phyloP scores from a whole-genome alignment of 1,140 invertebrate species.

The Drosophila elegans region DNA sequence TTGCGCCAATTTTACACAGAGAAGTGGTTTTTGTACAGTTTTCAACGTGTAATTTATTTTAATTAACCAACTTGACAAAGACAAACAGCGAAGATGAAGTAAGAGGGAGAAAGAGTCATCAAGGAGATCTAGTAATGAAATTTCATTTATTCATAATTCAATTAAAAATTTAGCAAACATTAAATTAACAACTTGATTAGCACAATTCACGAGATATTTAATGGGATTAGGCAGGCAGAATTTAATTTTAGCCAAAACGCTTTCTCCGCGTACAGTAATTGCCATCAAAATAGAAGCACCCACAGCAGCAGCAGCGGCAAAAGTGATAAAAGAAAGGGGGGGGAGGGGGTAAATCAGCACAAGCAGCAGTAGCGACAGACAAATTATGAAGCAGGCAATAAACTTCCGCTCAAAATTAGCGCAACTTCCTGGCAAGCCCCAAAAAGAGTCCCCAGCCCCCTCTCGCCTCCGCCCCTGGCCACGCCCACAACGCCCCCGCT shows the following conservation, averaged over 20 bases:
- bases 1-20: slow-evolving; percentile 12
- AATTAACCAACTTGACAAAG: slow-evolving; percentile 64
- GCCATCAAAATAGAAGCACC: slow-evolving; percentile 53
- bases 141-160: slow-evolving; percentile 69
- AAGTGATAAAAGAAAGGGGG: slow-evolving; percentile 33
- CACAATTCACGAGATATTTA: slow-evolving; percentile 73
- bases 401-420: slow-evolving; percentile 76
- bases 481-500: slow-evolving; percentile 13
- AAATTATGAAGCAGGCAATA: slow-evolving; percentile 77
- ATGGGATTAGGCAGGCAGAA: slow-evolving; percentile 64
- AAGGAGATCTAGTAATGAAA: slow-evolving; percentile 20
- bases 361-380: slow-evolving; percentile 47
- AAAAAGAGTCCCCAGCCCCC: slow-evolving; percentile 41
- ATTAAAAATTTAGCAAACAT: slow-evolving; percentile 73
- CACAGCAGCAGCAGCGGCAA: slow-evolving; percentile 6
- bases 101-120: slow-evolving; percentile 1
- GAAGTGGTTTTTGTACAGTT: slow-evolving; percentile 33
- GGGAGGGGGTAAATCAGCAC: background rate
- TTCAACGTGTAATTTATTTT: slow-evolving; percentile 66
- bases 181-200: slow-evolving; percentile 74
- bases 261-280: slow-evolving; percentile 37
- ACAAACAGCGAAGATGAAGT: slow-evolving; percentile 38
- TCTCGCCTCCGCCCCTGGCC: background rate
- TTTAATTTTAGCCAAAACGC: slow-evolving; percentile 56
- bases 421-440: slow-evolving; percentile 68